These are phyloP conservation scores for Saccopteryx leptura DNA, from an alignment of 2,113 vertebrate genomes.

Conservation along the genomic window DNA sequence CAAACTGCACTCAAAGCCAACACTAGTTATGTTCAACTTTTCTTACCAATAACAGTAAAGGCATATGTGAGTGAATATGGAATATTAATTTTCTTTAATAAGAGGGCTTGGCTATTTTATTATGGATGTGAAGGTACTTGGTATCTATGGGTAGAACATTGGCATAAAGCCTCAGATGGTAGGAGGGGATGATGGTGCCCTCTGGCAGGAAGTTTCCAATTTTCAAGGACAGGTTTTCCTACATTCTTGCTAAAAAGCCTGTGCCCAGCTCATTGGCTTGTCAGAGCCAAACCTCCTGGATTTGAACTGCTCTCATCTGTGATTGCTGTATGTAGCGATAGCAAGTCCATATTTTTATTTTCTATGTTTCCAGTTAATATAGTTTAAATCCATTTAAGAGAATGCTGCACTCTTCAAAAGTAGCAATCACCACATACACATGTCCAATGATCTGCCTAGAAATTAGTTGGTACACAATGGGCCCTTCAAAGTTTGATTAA, in stretches of 20 bases:
- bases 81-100: conserved; percentile 77
- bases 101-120: conserved; percentile 46
- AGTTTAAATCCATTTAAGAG: conserved; percentile 45
- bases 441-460: not conserved
- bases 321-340: not conserved
- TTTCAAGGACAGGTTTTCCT: conserved; percentile 73
- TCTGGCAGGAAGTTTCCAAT: conserved; percentile 71
- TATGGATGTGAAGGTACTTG: not conserved
- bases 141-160: conserved; percentile 25
- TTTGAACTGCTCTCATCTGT: not conserved
- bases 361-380: not conserved
- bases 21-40: conserved; percentile 74
- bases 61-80: conserved; percentile 66
- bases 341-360: conserved; percentile 31
- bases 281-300: conserved; percentile 56
- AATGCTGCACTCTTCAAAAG: not conserved
- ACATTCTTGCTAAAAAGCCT: conserved; percentile 71
- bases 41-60: conserved; percentile 77
- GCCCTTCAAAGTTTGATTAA: not conserved
- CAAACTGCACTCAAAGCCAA: conserved; percentile 67
- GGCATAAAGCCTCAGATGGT: conserved; percentile 49
- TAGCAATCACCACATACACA: not conserved
- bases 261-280: conserved; percentile 44
- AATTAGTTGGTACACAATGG: not conserved
- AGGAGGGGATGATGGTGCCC: conserved; percentile 23